Conservation (phyloP, 2,888 invertebrate species). For the Coelinius sp. region DNA sequence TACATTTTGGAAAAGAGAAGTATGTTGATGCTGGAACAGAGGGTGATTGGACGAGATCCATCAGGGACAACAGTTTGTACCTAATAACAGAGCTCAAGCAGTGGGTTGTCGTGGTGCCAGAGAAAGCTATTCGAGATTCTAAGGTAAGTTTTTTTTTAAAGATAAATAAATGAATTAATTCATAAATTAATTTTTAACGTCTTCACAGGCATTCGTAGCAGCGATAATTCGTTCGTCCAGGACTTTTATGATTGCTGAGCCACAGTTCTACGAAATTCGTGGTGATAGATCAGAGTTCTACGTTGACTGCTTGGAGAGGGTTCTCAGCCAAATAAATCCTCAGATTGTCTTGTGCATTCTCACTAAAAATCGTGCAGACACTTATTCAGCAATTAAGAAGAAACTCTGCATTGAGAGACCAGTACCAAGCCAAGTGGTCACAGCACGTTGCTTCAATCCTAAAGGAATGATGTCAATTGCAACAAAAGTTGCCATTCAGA, state of each 20-base stretch:
- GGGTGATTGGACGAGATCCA: slow-evolving; percentile 85
- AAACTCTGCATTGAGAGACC: slow-evolving; percentile 84
- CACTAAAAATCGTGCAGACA: slow-evolving; percentile 78
- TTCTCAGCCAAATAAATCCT: slow-evolving; percentile 74
- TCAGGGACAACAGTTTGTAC: slow-evolving; percentile 74
- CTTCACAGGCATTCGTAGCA: slow-evolving; percentile 46
- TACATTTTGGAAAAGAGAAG: slow-evolving; percentile 72
- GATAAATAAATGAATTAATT: too few species aligned
- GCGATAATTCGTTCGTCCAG: slow-evolving; percentile 53
- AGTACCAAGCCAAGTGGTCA: slow-evolving; percentile 78
- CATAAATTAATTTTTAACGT: background rate
- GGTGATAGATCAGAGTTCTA: slow-evolving; percentile 78
- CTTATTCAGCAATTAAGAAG: slow-evolving; percentile 89
- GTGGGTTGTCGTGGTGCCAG: slow-evolving; percentile 70
- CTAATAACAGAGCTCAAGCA: slow-evolving; percentile 58
- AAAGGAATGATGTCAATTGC: slow-evolving; percentile 85
- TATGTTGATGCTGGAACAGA: slow-evolving; percentile 74
- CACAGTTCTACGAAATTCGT: slow-evolving; percentile 70
- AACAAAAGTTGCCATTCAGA: slow-evolving; percentile 93
- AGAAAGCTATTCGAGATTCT: slow-evolving; percentile 56
- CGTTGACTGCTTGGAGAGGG: slow-evolving; percentile 74
- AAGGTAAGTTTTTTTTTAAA: slow-evolving; percentile 47
- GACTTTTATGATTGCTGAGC: slow-evolving; percentile 71
- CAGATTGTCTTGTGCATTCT: slow-evolving; percentile 80
- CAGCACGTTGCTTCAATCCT: slow-evolving; percentile 73